Evolutionary conservation across 2,113 vertebrate genomes (phyloP), one percentile per base, ranked within the genome.

Genomic region (Thamnaconus septentrionalis): DNA sequence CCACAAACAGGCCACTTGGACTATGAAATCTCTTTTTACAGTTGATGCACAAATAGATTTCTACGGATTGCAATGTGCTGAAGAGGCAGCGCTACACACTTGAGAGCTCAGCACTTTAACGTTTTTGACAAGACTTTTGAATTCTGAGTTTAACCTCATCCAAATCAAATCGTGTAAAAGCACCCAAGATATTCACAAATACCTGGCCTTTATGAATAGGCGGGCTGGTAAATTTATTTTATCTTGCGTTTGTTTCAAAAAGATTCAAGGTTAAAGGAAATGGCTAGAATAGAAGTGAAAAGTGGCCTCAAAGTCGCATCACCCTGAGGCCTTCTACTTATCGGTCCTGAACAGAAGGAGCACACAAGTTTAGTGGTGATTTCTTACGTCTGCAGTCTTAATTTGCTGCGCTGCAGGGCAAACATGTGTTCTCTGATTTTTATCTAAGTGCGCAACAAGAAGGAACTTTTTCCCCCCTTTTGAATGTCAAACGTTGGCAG

Each of bases 371-470:
- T 82, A 76, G 75, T 68, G 69, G 66, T 75, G 69, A 79, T 81
- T 81, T 84, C 76, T 83, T 85, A 78, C 60, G 49, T 85, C 76
- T 76, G 63, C 58, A 73, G 78, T 83, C 76, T 79, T 80, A 83
- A 83, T 88, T 81, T 73, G 56, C 52, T 58, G 56, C n/a, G 76
- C 87, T 83, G 79, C 86, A 70, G 83, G 89, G 86, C 82, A 88
- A 89, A 83, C 82, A 87, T 87, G 85, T 83, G 84, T 71, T 88
- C 57, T 69, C 69, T 18, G 74, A 83, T 82, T 80, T 77, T 76
- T 80, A 85, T 84, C 83, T 63, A 49, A 81, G 78, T 73, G 61
- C 9, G 64, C 61, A 78, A 73, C 59, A 82, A 78, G 56, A 73
- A 51, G 62, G 51, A 65, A 61, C 69, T 80, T 79, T 80, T 31